Evolutionary conservation across 35 echinoderm and acorn worm species (phyloP).

Genomic region (Heliocidaris erythrogramma): DNA sequence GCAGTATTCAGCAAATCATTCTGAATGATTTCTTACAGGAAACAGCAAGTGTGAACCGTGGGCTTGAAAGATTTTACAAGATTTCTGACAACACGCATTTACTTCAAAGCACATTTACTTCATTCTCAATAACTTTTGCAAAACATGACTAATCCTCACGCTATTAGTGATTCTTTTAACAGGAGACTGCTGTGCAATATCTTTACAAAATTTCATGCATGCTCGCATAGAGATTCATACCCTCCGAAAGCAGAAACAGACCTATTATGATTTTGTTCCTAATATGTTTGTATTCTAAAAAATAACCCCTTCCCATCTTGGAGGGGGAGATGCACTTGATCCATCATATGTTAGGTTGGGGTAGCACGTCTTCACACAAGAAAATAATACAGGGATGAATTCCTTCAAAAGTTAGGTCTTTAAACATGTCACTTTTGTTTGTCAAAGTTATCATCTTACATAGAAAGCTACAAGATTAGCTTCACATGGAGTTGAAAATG

Average conservation of each 20-base stretch:
- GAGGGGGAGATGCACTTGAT: neutral
- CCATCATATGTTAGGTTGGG: neutral
- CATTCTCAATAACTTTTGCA: neutral
- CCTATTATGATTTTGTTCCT: neutral
- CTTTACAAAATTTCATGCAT: neutral
- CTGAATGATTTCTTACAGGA: neutral
- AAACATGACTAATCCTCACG: neutral
- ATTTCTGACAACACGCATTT: neutral
- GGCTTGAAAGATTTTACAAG: neutral
- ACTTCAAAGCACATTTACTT: neutral
- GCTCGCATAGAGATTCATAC: neutral
- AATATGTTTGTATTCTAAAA: neutral
- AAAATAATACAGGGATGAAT: neutral
- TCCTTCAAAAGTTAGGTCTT: neutral
- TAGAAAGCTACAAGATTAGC: neutral
- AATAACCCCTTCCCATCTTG: neutral
- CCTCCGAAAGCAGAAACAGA: neutral
- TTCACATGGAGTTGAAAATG: neutral
- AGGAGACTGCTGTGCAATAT: neutral
- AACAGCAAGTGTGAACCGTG: neutral
- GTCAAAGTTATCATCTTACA: neutral
- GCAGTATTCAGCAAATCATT: neutral
- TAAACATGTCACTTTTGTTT: neutral
- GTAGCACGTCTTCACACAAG: neutral
- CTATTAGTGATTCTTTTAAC: neutral